Evolutionary conservation across 2,797 vertebrate genomes (phyloP).

Genomic region (Valencia hispanica): DNA sequence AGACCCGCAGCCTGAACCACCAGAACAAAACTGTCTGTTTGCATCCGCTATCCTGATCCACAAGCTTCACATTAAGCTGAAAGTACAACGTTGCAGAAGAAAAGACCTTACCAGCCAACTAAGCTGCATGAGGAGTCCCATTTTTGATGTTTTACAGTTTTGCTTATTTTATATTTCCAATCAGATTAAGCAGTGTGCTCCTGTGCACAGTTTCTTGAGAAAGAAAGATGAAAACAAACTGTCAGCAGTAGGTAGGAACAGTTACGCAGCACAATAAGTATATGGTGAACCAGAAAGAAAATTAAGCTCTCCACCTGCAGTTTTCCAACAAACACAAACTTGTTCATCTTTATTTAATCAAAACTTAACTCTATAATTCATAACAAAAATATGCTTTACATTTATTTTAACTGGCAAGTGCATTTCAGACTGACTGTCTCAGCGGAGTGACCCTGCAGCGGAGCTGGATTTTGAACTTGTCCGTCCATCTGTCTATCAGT

Average conservation of each 20-base stretch:
- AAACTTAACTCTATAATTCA: background rate
- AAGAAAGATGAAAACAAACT: conserved; percentile 9
- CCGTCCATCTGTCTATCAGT: conserved; percentile 81
- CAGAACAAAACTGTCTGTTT: background rate
- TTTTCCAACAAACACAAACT: background rate
- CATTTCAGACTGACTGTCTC: conserved; percentile 60
- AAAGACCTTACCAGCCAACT: background rate
- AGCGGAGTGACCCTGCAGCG: conserved; percentile 62
- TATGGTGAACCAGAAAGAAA: conserved; percentile 2
- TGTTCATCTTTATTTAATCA: conserved; percentile 3
- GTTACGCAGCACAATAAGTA: background rate
- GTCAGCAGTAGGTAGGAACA: conserved; percentile 1
- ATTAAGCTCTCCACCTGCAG: background rate
- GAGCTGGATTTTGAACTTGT: conserved; percentile 65
- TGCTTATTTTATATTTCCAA: conserved; percentile 1
- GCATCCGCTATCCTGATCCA: too few species aligned
- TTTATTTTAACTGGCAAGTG: conserved; percentile 32
- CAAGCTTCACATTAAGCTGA: background rate
- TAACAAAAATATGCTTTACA: conserved; percentile 10
- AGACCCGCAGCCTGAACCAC: background rate
- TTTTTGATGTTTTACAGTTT: conserved; percentile 3
- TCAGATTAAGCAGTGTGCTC: background rate
- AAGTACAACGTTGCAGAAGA: background rate
- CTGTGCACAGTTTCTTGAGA: background rate
- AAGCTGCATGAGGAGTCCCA: background rate